Evolutionary conservation across 2,888 invertebrate genomes (phyloP), one percentile per base, ranked within the genome.

Genomic region (Toxonevra muliebris): DNA sequence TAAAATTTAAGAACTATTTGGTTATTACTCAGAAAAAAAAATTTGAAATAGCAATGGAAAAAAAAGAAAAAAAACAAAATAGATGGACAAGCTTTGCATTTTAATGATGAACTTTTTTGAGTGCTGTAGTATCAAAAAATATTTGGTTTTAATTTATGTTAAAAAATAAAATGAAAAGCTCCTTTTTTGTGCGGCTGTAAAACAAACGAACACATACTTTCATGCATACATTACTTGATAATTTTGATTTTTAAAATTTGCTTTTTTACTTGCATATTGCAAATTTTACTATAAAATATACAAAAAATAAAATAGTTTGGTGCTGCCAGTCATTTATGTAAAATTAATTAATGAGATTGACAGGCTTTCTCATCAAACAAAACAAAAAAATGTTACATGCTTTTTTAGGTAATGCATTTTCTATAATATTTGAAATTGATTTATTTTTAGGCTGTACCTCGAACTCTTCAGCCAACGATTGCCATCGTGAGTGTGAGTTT

Each of bases 401-500:
- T 40, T 48, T 43, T 13, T 45, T 13, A n/a, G 17, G 15, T 19
- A 52, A 52, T 17, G 0, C 48, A 48, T 43, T 52, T 62, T 43
- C 17, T 57, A 41, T 52, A 52, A 54, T 59, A 9, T 43, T 19
- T 10, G n/a, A n/a, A n/a, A n/a, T n/a, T n/a, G n/a, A n/a, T 40
- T 54, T 54, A 0, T n/a, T 66, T 71, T 3, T 57, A 84, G 84
- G 84, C 45, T 84, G 84, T 72, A 80, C 77, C 30, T 73, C 71
- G 8, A 82, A 84, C 66, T 73, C 77, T 61, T 80, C 79, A 40
- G 71, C 76, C n/a, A 73, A 68, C 45, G 79, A 82, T 66, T 84
- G 84, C 71, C 83, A 84, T 73, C 78, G 77, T 62, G 80, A 82
- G 69, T 84, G 84, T 66, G 76, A 83, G 64, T 82, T 84, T 71